Base-by-base conservation (phyloP, 2,888 invertebrate species). In the Hanleya hanleyi region DNA sequence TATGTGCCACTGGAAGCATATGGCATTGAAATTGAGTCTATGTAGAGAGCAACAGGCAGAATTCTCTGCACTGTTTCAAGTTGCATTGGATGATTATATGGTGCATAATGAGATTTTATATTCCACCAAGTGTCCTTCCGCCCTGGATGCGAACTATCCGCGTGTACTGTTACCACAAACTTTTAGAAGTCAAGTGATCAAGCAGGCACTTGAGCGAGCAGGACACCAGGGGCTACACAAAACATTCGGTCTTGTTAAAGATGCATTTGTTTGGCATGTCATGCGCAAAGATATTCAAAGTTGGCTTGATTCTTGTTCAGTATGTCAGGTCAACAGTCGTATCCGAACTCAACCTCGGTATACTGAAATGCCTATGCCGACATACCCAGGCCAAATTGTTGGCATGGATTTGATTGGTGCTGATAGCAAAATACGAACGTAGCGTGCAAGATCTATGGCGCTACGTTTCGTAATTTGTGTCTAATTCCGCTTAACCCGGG, bases 161-260 rank as follows among this genome's bases (percentile, higher is more conserved):
- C 6, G 65, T 18, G 35, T 65, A 36, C 38, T 36, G 22, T 65
- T 65, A 26, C 41, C 41, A 9, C 18, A n/a, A 9, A 9, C 9
- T 41, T 41, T 41, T 41, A 41, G 41, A 18, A 18, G 18, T 12
- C 41, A 18, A 18, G 41, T 65, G 26, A 22, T 7, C 12, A 18
- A 35, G 6, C 69, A 62, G 38, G 69, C 50, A 18, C n/a, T 61
- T 41, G 32, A 50, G 18, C 38, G 29, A 7, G 32, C 35, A 9
- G 57, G 61, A 15, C 62, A 69, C 61, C 22, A 33, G 18, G 61
- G 69, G 22, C 35, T 69, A 29, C 51, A 69, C 29, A 69, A 69
- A 7, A 69, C 61, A 9, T 41, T 37, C 32, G 37, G 51, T 29
- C 18, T n/a, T 26, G n/a, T 69, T 7, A 18, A 51, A 41, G 37